Percentiles rank a stretch among this genome's conserved stretches.
Conservation (phyloP, 1,140 invertebrate genomes). For the Triops cancriformis region DNA sequence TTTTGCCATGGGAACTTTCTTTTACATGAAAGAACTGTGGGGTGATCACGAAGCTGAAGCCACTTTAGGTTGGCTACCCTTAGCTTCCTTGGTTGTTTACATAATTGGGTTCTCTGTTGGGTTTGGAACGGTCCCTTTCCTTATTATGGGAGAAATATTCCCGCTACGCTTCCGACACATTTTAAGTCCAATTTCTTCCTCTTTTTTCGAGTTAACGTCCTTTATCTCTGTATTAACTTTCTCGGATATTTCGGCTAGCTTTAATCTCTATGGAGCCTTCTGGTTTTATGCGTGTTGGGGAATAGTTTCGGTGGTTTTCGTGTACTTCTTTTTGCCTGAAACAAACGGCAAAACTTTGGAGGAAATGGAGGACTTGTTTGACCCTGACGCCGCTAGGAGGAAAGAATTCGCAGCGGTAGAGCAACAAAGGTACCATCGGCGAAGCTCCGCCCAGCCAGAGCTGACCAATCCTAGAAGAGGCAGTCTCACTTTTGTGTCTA, state of each 20-base stretch:
- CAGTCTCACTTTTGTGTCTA: no score
- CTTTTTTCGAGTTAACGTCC: constrained; percentile 38
- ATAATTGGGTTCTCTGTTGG: constrained; percentile 41
- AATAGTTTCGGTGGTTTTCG: constrained; percentile 39
- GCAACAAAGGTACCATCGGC: not conserved
- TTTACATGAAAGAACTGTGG: constrained; percentile 44
- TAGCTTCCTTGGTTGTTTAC: constrained; percentile 38
- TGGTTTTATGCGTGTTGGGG: constrained; percentile 42
- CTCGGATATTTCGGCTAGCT: constrained; percentile 32
- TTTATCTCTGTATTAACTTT: constrained; percentile 42
- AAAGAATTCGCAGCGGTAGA: not conserved
- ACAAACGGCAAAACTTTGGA: constrained; percentile 29
- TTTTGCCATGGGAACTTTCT: constrained; percentile 38
- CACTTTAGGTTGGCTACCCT: constrained; percentile 34
- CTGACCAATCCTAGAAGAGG: no score
- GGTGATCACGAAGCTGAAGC: not conserved
- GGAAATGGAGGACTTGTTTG: constrained; percentile 24
- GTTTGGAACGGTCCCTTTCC: constrained; percentile 42
- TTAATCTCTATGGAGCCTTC: constrained; percentile 38
- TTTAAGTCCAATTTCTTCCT: constrained; percentile 37
- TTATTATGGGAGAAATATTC: constrained; percentile 42
- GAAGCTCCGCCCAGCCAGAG: not conserved
- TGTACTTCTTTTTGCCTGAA: constrained; percentile 35
- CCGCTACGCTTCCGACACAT: constrained; percentile 37
- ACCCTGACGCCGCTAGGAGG: not conserved